A percentile compares a stretch with the other conserved stretches of the same genome.
phyloP scores from a whole-genome alignment of 2,888 invertebrate species.

The Calliopum simillimum region DNA sequence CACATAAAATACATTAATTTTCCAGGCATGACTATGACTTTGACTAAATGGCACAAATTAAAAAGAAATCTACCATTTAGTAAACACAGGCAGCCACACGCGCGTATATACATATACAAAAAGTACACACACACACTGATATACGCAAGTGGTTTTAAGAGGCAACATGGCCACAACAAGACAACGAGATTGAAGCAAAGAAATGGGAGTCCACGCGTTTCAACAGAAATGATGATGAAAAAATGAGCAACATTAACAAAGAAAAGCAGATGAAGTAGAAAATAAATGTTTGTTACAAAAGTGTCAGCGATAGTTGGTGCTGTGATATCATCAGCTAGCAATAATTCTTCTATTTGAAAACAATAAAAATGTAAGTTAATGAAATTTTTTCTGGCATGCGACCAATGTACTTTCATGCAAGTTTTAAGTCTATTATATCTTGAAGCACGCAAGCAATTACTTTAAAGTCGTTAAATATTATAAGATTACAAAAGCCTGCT shows the following conservation, averaged over 20 bases:
- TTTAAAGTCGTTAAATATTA: too few species aligned
- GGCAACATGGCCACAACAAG: slow-evolving; percentile 18
- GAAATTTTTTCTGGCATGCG: too few species aligned
- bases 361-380: too few species aligned
- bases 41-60: slow-evolving; percentile 63
- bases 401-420: too few species aligned
- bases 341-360: too few species aligned
- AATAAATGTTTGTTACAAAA: too few species aligned
- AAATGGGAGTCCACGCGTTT: slow-evolving; percentile 26
- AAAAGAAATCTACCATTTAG: slow-evolving; percentile 63
- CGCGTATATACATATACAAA: neutral
- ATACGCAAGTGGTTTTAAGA: slow-evolving; percentile 2
- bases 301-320: too few species aligned
- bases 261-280: too few species aligned
- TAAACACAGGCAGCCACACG: slow-evolving; percentile 39
- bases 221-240: slow-evolving; percentile 26
- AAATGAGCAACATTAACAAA: slow-evolving; percentile 19
- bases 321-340: too few species aligned
- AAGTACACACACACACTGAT: neutral
- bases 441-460: too few species aligned
- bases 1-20: slow-evolving; percentile 52
- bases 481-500: too few species aligned
- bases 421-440: too few species aligned
- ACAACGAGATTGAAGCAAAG: slow-evolving; percentile 36
- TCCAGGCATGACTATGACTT: slow-evolving; percentile 61